Evolutionary conservation across 2,113 vertebrate genomes (phyloP).

Genomic region (Hydropotes inermis): DNA sequence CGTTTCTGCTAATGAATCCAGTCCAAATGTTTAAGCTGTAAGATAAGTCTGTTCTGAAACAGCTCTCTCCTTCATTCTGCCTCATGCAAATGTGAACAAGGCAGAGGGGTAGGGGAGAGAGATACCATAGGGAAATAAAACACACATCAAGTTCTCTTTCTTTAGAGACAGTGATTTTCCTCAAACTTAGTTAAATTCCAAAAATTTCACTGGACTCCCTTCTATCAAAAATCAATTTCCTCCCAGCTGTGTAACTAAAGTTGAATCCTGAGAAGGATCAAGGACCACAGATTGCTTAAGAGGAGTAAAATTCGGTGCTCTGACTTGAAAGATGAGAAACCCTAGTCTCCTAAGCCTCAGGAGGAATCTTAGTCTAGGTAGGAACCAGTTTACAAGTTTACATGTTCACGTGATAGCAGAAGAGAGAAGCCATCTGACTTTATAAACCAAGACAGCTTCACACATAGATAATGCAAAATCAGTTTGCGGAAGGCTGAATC

Average conservation of each 20-base stretch:
- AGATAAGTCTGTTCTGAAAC: not conserved
- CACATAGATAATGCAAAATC: not conserved
- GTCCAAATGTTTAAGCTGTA: slow-evolving; percentile 9
- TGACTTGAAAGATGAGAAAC: not conserved
- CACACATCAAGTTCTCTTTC: not conserved
- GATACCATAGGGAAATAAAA: not conserved
- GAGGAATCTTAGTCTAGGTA: not conserved
- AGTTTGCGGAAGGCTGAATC: not conserved
- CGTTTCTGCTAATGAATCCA: slow-evolving; percentile 39
- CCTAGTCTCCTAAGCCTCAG: not conserved
- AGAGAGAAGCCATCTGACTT: not conserved
- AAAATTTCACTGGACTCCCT: not conserved
- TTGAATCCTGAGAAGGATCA: not conserved
- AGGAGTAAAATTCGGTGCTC: not conserved
- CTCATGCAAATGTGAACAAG: not conserved
- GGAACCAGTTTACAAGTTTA: not conserved
- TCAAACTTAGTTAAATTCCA: not conserved
- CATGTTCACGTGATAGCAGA: not conserved
- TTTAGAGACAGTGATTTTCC: not conserved
- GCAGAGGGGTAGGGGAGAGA: not conserved
- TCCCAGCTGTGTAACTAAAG: not conserved
- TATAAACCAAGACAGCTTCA: not conserved
- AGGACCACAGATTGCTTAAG: not conserved
- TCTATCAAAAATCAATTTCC: not conserved
- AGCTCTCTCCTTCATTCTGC: not conserved